These are phyloP conservation scores for Saccostrea echinata DNA, from an alignment of 1,140 invertebrate genomes.

Conservation along the genomic window DNA sequence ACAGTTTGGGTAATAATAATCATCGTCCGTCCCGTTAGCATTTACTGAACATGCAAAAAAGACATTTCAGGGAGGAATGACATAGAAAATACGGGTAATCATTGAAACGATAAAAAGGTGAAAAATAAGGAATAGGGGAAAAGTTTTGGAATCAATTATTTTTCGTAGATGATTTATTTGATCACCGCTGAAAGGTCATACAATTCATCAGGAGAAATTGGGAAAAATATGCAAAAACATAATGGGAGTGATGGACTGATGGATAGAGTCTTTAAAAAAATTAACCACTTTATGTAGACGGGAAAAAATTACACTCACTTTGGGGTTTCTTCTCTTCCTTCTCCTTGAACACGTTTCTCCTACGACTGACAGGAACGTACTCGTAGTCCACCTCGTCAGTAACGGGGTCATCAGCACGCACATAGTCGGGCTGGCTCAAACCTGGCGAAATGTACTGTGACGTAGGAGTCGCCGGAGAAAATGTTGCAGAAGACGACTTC, in stretches of 20 bases:
- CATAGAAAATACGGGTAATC: background rate
- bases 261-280: background rate
- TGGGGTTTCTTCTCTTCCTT: background rate
- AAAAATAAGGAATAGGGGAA: background rate
- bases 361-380: slow-evolving; percentile 57
- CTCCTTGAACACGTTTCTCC: slow-evolving; percentile 56
- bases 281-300: background rate
- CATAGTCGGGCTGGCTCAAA: slow-evolving; percentile 54
- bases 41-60: slow-evolving; percentile 35
- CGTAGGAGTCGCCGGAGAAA: slow-evolving; percentile 36
- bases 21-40: slow-evolving; percentile 44
- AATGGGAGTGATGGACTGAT: background rate
- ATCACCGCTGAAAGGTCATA: background rate
- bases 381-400: slow-evolving; percentile 65
- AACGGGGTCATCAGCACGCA: slow-evolving; percentile 57
- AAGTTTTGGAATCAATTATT: background rate
- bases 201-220: background rate
- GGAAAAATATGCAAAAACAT: background rate
- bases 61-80: background rate
- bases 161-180: background rate
- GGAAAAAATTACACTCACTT: slow-evolving; percentile 6
- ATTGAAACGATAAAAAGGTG: background rate
- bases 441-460: slow-evolving; percentile 41
- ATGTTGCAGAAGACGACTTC: background rate
- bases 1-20: slow-evolving; percentile 65